Conservation (phyloP, 2,888 invertebrate species). For the Brassicogethes aeneus region DNA sequence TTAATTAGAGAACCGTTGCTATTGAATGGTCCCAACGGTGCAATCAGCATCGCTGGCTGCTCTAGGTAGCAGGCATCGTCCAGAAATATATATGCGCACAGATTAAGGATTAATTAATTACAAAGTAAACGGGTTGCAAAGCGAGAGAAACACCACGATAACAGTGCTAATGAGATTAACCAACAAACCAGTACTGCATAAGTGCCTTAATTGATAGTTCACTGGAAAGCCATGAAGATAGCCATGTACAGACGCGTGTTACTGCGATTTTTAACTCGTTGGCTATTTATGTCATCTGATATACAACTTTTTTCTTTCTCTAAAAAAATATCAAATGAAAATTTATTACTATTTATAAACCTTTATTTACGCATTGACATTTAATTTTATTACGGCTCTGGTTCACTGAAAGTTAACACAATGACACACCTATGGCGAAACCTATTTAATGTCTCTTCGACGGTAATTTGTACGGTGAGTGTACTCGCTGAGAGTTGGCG, state of each 20-base stretch:
- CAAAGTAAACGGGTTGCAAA: slow-evolving; percentile 35
- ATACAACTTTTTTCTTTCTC: too few species aligned
- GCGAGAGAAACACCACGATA: slow-evolving; percentile 38
- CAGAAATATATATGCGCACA: slow-evolving; percentile 31
- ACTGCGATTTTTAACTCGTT: slow-evolving; percentile 23
- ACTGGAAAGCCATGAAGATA: slow-evolving; percentile 33
- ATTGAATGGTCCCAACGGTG: slow-evolving; percentile 16
- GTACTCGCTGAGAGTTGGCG: slow-evolving; percentile 9
- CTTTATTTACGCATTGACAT: too few species aligned
- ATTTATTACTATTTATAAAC: too few species aligned
- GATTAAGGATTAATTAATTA: slow-evolving; percentile 42
- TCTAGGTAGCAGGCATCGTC: slow-evolving; percentile 15
- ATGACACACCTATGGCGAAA: background rate
- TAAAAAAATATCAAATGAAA: too few species aligned
- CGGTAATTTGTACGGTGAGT: slow-evolving; percentile 14
- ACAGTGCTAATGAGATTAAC: slow-evolving; percentile 41
- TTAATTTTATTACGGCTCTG: background rate
- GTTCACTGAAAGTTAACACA: background rate
- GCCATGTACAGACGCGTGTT: slow-evolving; percentile 36
- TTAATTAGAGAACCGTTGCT: slow-evolving; percentile 13
- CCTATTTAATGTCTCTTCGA: background rate
- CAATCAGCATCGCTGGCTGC: slow-evolving; percentile 20
- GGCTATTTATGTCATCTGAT: slow-evolving; percentile 32
- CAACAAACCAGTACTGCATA: slow-evolving; percentile 31
- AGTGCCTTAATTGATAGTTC: slow-evolving; percentile 39